Conservation (phyloP, 2,888 invertebrate genomes). For the Thalpophila matura region DNA sequence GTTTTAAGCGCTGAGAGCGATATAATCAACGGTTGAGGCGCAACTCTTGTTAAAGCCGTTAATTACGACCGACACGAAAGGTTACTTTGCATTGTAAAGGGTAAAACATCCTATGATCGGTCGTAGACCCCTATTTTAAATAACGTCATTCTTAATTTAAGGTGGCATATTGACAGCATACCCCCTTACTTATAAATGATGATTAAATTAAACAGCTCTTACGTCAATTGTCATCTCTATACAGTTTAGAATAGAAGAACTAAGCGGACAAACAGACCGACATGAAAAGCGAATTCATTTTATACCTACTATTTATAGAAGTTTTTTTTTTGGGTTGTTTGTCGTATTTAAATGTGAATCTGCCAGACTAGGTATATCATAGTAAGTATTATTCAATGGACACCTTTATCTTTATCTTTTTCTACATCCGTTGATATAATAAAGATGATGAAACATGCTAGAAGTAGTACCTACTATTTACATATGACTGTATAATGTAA, state of each 20-base stretch:
- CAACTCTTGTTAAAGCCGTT: slow-evolving; percentile 32
- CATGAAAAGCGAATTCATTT: too few species aligned
- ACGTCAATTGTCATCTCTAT: too few species aligned
- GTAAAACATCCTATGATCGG: slow-evolving; percentile 6
- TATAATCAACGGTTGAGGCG: slow-evolving; percentile 39
- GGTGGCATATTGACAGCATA: slow-evolving; percentile 1
- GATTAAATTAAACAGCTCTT: neutral
- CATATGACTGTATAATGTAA: slow-evolving; percentile 3
- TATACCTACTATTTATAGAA: too few species aligned
- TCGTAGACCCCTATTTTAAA: slow-evolving; percentile 13
- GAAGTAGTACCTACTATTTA: neutral
- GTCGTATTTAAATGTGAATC: too few species aligned
- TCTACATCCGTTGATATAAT: neutral
- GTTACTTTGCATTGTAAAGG: slow-evolving; percentile 20
- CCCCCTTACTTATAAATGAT: neutral
- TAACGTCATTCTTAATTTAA: slow-evolving; percentile 17
- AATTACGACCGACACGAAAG: slow-evolving; percentile 48
- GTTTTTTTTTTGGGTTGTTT: neutral
- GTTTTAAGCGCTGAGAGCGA: slow-evolving; percentile 54
- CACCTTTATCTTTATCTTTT: neutral
- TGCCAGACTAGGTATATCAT: too few species aligned
- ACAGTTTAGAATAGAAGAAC: too few species aligned
- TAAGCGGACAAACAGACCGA: too few species aligned
- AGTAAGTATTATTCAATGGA: too few species aligned
- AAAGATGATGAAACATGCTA: neutral